These are phyloP conservation scores for Cheilosia pagana DNA, from an alignment of 2,888 invertebrate genomes.

Conservation along the genomic window DNA sequence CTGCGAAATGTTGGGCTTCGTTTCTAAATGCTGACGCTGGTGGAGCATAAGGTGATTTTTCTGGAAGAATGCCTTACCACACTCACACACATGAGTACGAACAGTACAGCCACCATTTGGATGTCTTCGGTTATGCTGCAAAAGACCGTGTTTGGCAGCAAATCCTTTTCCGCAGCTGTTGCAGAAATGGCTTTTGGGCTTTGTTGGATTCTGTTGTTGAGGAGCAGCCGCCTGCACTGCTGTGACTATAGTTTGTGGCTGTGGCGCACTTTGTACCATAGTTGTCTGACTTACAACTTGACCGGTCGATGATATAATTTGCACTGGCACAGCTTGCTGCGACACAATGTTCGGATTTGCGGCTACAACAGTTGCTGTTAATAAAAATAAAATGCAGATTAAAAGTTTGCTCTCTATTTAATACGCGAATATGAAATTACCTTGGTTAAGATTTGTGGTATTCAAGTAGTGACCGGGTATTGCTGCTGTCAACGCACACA, in stretches of 20 bases:
- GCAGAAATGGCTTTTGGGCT: slow-evolving; percentile 91
- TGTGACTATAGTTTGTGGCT: slow-evolving; percentile 81
- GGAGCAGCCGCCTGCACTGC: slow-evolving; percentile 81
- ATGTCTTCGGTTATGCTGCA: slow-evolving; percentile 91
- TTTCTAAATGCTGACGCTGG: slow-evolving; percentile 89
- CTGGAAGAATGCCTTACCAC: slow-evolving; percentile 93
- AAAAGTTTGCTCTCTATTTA: background rate
- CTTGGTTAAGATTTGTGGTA: slow-evolving; percentile 82
- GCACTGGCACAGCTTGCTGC: slow-evolving; percentile 83
- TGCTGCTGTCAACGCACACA: slow-evolving; percentile 91
- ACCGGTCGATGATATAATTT: slow-evolving; percentile 84
- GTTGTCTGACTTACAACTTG: slow-evolving; percentile 83
- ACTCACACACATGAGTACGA: slow-evolving; percentile 91
- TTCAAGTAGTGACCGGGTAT: slow-evolving; percentile 87
- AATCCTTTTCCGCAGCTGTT: slow-evolving; percentile 92
- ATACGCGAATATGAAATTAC: slow-evolving; percentile 61
- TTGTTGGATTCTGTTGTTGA: slow-evolving; percentile 82
- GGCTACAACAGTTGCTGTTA: slow-evolving; percentile 80
- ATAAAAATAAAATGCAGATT: background rate
- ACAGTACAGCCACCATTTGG: slow-evolving; percentile 92
- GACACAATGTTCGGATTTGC: slow-evolving; percentile 83
- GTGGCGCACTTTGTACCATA: slow-evolving; percentile 83
- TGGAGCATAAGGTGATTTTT: slow-evolving; percentile 93
- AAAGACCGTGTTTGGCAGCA: slow-evolving; percentile 91
- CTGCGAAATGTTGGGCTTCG: slow-evolving; percentile 82